Evolutionary conservation across 1,140 invertebrate species (phyloP).

Genomic region (Anastatus disparis): DNA sequence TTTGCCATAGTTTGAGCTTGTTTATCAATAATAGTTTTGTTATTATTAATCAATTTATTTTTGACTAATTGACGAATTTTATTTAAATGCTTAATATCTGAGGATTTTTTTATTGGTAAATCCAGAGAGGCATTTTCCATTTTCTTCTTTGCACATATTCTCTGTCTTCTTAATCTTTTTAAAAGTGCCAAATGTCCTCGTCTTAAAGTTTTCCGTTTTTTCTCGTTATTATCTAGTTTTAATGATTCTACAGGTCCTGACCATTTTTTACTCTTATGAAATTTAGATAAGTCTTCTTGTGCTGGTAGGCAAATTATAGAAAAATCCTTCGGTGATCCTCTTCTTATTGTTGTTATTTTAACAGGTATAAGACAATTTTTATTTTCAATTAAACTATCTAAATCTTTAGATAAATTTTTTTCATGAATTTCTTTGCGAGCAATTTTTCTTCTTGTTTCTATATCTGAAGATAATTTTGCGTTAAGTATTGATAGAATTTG

Average conservation of each 20-base stretch:
- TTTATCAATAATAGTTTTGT: slow-evolving; percentile 58
- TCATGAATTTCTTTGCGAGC: not conserved
- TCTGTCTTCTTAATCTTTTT: slow-evolving; percentile 70
- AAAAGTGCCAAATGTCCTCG: slow-evolving; percentile 70
- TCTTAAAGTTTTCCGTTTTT: slow-evolving; percentile 69
- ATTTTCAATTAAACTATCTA: slow-evolving; percentile 34
- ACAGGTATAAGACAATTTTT: slow-evolving; percentile 69
- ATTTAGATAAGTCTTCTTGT: slow-evolving; percentile 66
- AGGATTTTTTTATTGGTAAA: slow-evolving; percentile 11
- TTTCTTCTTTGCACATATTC: slow-evolving; percentile 49
- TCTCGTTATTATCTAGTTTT: slow-evolving; percentile 70
- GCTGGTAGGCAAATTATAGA: slow-evolving; percentile 75
- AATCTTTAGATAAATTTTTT: not conserved
- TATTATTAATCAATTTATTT: slow-evolving; percentile 22
- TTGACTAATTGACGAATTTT: slow-evolving; percentile 37
- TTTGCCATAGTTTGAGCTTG: slow-evolving; percentile 73
- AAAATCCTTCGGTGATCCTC: slow-evolving; percentile 67
- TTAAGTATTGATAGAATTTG: slow-evolving; percentile 63
- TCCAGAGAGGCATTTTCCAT: slow-evolving; percentile 33
- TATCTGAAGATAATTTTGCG: slow-evolving; percentile 44
- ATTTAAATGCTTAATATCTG: slow-evolving; percentile 9
- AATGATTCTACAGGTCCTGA: slow-evolving; percentile 68
- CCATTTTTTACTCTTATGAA: slow-evolving; percentile 60
- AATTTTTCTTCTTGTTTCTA: slow-evolving; percentile 11
- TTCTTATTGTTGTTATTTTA: slow-evolving; percentile 62